These are phyloP conservation scores for Lymantria dispar DNA, from an alignment of 2,888 invertebrate genomes.

Conservation along the genomic window DNA sequence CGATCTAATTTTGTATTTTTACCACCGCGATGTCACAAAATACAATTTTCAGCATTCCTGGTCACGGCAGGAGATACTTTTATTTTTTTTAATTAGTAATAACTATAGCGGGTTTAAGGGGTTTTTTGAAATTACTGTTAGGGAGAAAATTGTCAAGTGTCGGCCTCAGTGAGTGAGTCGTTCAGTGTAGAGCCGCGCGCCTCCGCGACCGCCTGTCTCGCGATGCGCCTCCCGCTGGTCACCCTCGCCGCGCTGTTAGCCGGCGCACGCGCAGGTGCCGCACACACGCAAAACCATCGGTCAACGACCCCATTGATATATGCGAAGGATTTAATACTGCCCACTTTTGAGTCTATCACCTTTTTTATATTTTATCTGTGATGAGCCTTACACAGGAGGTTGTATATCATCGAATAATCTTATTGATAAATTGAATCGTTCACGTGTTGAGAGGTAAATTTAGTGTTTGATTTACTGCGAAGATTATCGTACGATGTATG, in stretches of 20 bases:
- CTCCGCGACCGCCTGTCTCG: constrained; percentile 35
- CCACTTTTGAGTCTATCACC: constrained; percentile 34
- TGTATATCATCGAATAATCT: background rate
- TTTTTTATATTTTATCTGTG: constrained; percentile 10
- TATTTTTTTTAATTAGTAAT: no score
- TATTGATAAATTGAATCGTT: background rate
- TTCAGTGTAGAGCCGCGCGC: constrained; percentile 36
- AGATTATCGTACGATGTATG: background rate
- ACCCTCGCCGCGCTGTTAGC: constrained; percentile 40
- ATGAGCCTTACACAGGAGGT: background rate
- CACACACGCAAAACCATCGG: constrained; percentile 58
- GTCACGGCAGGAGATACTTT: no score
- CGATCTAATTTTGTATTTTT: no score
- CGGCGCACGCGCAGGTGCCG: constrained; percentile 48
- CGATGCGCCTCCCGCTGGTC: constrained; percentile 36
- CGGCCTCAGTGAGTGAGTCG: no score
- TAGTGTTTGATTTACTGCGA: background rate
- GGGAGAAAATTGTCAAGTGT: no score
- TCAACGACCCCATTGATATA: constrained; percentile 70
- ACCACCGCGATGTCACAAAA: no score
- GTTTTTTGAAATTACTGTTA: no score
- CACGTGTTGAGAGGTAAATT: background rate
- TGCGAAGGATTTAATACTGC: constrained; percentile 34
- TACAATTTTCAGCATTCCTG: no score
- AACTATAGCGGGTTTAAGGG: no score